Evolutionary conservation across 2,797 vertebrate species (phyloP).

Genomic region (Pseudopleuronectes americanus): DNA sequence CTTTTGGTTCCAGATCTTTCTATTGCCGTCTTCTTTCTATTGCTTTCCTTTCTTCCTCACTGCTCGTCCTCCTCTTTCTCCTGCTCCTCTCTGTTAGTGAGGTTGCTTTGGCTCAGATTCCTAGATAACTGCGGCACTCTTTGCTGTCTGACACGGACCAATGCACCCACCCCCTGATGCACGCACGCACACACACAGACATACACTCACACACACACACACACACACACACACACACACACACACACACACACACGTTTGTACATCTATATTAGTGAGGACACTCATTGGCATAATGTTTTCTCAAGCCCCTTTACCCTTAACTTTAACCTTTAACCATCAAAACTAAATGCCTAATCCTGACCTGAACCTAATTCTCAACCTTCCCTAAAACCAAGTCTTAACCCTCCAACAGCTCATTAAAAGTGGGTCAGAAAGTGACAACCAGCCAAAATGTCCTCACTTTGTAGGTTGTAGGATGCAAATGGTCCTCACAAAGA

Average conservation of each 20-base stretch:
- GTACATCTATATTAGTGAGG: slow-evolving; percentile 6
- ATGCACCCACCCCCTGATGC: slow-evolving; percentile 78
- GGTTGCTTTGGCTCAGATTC: slow-evolving; percentile 84
- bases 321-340: too few species aligned
- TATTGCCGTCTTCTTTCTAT: slow-evolving; percentile 36
- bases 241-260: slow-evolving; percentile 30
- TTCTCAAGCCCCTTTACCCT: too few species aligned
- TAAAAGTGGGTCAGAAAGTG: too few species aligned
- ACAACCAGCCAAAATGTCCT: too few species aligned
- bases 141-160: slow-evolving; percentile 82
- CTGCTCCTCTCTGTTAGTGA: slow-evolving; percentile 68
- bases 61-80: slow-evolving; percentile 54
- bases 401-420: too few species aligned
- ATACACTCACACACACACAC: slow-evolving; percentile 39
- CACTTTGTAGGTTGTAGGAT: too few species aligned
- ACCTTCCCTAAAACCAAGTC: too few species aligned
- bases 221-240: slow-evolving; percentile 38
- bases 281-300: too few species aligned
- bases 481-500: slow-evolving; percentile 5
- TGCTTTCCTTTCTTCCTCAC: slow-evolving; percentile 32
- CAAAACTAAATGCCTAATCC: too few species aligned
- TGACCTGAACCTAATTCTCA: too few species aligned
- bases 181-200: slow-evolving; percentile 47
- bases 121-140: slow-evolving; percentile 84
- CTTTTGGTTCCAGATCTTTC: slow-evolving; percentile 26